Evolutionary conservation across 2,797 vertebrate species (phyloP).

Genomic region (Chelon labrosus): DNA sequence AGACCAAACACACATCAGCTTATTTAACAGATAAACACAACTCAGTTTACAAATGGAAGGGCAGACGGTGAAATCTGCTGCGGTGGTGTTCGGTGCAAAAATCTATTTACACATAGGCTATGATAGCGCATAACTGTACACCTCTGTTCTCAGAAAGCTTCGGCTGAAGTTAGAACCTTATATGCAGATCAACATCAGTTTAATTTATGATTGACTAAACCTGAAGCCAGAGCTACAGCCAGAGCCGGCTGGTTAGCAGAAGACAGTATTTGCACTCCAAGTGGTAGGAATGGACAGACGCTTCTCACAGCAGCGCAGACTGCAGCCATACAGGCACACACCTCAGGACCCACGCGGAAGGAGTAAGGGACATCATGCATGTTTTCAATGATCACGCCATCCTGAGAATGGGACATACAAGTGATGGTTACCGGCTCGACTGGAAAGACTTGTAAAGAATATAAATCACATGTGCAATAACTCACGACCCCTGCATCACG

Average conservation of each 20-base stretch:
- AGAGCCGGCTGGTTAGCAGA: slow-evolving; percentile 87
- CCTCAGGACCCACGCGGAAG: slow-evolving; percentile 85
- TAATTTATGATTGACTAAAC: slow-evolving; percentile 36
- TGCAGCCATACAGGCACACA: slow-evolving; percentile 86
- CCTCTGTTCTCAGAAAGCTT: slow-evolving; percentile 2
- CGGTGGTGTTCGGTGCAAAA: not conserved
- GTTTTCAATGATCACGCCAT: slow-evolving; percentile 91
- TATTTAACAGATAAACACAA: slow-evolving; percentile 13
- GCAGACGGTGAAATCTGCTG: not conserved
- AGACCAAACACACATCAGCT: not conserved
- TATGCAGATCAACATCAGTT: not conserved
- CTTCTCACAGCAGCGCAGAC: slow-evolving; percentile 82
- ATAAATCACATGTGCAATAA: slow-evolving; percentile 15
- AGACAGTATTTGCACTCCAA: slow-evolving; percentile 90
- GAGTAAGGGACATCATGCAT: slow-evolving; percentile 92
- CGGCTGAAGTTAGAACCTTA: not conserved
- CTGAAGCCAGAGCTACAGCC: slow-evolving; percentile 90
- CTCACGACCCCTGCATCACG: slow-evolving; percentile 87
- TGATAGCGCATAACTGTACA: not conserved
- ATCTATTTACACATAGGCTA: not conserved
- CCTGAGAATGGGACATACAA: slow-evolving; percentile 73
- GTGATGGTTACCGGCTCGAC: fast-evolving
- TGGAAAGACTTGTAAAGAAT: not conserved
- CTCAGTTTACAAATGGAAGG: not conserved
- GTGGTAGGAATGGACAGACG: slow-evolving; percentile 77